Conservation (phyloP, 2,797 vertebrate genomes). For the Pangasius mekongensis region DNA sequence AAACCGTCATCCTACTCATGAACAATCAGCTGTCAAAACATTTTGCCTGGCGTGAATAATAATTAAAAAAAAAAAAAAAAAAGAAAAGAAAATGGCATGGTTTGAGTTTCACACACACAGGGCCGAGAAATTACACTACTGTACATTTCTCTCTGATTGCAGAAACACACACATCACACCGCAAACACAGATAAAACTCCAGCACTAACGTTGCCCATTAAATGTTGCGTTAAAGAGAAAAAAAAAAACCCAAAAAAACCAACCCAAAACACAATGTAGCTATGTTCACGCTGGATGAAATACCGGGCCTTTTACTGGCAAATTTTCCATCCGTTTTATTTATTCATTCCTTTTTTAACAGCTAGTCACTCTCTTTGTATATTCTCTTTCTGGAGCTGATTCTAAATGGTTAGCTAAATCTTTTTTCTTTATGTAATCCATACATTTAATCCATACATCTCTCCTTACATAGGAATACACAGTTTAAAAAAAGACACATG, state of each 20-base stretch:
- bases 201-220: not conserved
- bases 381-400: not conserved
- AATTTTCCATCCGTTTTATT: not conserved
- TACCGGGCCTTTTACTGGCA: not conserved
- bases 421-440: not conserved
- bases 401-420: not conserved
- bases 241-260: not conserved
- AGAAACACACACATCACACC: conserved; percentile 15
- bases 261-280: not conserved
- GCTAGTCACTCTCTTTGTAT: not conserved
- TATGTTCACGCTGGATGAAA: not conserved
- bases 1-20: conserved; percentile 5
- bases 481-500: not conserved
- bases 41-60: not conserved
- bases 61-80: not conserved
- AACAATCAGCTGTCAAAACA: conserved; percentile 33
- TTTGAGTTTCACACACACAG: conserved; percentile 19
- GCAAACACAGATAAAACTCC: conserved; percentile 38
- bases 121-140: not conserved
- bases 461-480: not conserved
- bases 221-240: not conserved
- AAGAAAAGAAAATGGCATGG: not conserved
- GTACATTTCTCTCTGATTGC: not conserved
- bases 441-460: not conserved
- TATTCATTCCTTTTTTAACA: not conserved